A percentile compares a stretch with the other conserved stretches of the same genome.
phyloP scores from a whole-genome alignment of 2,888 invertebrate species.

The Aphodius granarius region DNA sequence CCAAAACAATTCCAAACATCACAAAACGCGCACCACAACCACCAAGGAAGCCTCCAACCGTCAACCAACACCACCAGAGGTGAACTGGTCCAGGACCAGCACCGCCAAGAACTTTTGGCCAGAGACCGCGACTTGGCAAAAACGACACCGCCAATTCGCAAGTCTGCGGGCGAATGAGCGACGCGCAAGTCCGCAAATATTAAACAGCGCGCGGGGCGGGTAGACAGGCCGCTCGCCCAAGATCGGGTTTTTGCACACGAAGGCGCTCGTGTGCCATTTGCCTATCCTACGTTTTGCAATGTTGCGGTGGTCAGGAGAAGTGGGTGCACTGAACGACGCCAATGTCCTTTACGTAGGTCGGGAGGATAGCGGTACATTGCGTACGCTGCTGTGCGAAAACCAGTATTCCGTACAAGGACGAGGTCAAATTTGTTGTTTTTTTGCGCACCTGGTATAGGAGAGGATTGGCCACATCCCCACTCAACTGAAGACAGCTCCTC shows the following conservation, averaged over 20 bases:
- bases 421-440: conserved; percentile 18
- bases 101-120: background rate
- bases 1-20: background rate
- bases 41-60: background rate
- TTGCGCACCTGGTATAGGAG: background rate
- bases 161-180: background rate
- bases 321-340: conserved; percentile 39
- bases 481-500: background rate
- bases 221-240: conserved; percentile 40
- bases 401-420: conserved; percentile 22
- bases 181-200: conserved; percentile 32
- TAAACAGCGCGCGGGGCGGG: conserved; percentile 32
- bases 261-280: conserved; percentile 34
- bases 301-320: conserved; percentile 51
- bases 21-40: no score
- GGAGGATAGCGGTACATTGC: conserved; percentile 48
- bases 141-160: conserved; percentile 10
- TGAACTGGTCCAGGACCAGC: conserved; percentile 5
- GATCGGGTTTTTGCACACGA: conserved; percentile 51
- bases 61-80: conserved; percentile 1
- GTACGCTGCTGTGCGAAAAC: conserved; percentile 36
- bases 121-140: background rate
- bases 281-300: conserved; percentile 50
- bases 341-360: conserved; percentile 53
- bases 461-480: background rate